phyloP scores from a whole-genome alignment of 2,797 vertebrate genomes.

The Nyctalus aviator region DNA sequence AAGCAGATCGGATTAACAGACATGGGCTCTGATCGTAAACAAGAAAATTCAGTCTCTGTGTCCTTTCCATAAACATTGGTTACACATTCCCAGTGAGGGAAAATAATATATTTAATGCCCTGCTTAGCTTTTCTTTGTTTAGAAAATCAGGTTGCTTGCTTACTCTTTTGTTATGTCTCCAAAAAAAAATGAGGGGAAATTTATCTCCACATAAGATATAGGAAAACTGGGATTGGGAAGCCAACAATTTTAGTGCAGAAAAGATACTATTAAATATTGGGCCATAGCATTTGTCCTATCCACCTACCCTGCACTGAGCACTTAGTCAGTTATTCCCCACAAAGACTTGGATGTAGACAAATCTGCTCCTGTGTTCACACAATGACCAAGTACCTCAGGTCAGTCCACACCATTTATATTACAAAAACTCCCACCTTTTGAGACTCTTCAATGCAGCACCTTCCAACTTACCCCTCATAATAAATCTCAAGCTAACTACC shows the following conservation, averaged over 20 bases:
- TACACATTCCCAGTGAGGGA: not conserved
- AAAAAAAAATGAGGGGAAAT: not conserved
- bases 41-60: not conserved
- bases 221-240: not conserved
- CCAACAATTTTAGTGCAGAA: conserved; percentile 1
- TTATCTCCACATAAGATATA: not conserved
- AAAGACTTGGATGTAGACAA: not conserved
- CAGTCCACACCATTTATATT: not conserved
- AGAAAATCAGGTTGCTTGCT: not conserved
- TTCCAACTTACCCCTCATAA: not conserved
- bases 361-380: not conserved
- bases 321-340: not conserved
- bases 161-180: not conserved
- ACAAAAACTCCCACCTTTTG: not conserved
- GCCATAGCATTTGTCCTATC: not conserved
- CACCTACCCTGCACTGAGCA: not conserved
- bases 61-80: not conserved
- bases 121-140: not conserved
- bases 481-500: not conserved
- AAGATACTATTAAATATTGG: not conserved
- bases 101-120: not conserved
- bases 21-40: not conserved
- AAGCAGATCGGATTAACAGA: not conserved
- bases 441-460: not conserved
- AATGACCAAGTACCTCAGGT: not conserved